Evolutionary conservation across 2,797 vertebrate species (phyloP), one percentile per base, ranked within the genome.

Genomic region (Parauchenoglanis ngamensis): DNA sequence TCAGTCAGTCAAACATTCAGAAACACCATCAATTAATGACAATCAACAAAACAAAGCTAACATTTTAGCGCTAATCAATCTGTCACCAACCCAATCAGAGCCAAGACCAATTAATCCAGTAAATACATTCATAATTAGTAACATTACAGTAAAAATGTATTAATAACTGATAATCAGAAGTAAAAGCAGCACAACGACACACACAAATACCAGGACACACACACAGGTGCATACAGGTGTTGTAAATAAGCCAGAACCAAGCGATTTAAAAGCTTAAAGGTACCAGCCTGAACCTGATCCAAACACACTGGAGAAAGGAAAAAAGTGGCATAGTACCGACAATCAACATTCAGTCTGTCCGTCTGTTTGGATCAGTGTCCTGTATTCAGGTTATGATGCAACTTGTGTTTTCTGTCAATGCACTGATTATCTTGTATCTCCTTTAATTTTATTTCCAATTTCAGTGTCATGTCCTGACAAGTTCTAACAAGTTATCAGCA

Each of bases 321-420:
- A 3, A 40, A 21, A 21, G 35, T 72, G 19, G 21, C 23, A 49
- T 2, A 12, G 11, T 35, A 10, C 70, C 1, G 23, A 10, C 35
- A 73, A 3, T 44, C 7, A 68, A 15, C 67, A 17, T 68, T 68
- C 67, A 49, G 72, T 52, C 70, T 44, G 70, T 67, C 63, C 12
- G 70, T 73, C 72, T 46, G 72, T 75, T 75, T 25, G 40, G 70
- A 73, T 73, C 70, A 73, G 70, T 44, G 40, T 73, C 40, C 21
- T 73, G 21, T 44, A 25, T 44, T 40, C 8, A 72, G 35, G 35
- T 46, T 46, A 73, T 12, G 15, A 75, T 13, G 5, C 11, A 75
- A 49, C 46, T 2, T 65, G 57, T 35, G 15, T 70, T 70, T 70
- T 68, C 67, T 68, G 19, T 73, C 4, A 1, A 25, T 25, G 40